Percentiles rank a stretch among this genome's conserved stretches.
Conservation (phyloP, 2,888 invertebrate genomes). For the Seira musarum region DNA sequence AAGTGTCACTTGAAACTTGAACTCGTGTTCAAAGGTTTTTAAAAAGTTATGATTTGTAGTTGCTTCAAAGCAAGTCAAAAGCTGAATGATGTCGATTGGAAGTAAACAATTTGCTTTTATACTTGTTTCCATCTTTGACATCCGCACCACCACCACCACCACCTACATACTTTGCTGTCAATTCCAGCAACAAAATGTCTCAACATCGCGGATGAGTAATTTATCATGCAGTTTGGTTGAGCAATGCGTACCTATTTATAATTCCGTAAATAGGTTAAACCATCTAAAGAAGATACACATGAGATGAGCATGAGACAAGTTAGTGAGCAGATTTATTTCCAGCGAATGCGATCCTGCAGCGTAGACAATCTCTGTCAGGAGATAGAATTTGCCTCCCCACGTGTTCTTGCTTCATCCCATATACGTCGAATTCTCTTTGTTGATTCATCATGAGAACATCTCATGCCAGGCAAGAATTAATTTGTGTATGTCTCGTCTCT, state of each 20-base stretch:
- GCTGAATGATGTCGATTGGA: constrained; percentile 32
- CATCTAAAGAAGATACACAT: not conserved
- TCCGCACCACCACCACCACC: not conserved
- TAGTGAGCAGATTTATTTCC: constrained; percentile 3
- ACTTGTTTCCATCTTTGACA: constrained; percentile 32
- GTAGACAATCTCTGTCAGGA: not conserved
- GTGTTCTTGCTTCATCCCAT: constrained; percentile 20
- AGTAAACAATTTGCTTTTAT: constrained; percentile 30
- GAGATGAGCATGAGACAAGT: constrained; percentile 30
- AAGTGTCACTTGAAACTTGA: not conserved
- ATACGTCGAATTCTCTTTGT: constrained; percentile 5
- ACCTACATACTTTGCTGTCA: not conserved
- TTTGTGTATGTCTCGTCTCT: not conserved
- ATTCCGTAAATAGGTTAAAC: no score
- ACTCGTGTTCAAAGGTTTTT: not conserved
- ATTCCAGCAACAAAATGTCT: not conserved
- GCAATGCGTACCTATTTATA: not conserved
- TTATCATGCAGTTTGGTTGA: not conserved
- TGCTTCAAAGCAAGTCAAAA: not conserved
- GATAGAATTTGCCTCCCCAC: constrained; percentile 1
- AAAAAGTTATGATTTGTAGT: not conserved
- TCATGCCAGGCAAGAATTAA: constrained; percentile 25
- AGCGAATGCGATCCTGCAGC: not conserved
- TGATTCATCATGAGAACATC: constrained; percentile 45
- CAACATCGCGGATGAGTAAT: constrained; percentile 2